These are phyloP conservation scores for Melipona quadrifasciata DNA, from an alignment of 1,140 invertebrate genomes.

Conservation along the genomic window DNA sequence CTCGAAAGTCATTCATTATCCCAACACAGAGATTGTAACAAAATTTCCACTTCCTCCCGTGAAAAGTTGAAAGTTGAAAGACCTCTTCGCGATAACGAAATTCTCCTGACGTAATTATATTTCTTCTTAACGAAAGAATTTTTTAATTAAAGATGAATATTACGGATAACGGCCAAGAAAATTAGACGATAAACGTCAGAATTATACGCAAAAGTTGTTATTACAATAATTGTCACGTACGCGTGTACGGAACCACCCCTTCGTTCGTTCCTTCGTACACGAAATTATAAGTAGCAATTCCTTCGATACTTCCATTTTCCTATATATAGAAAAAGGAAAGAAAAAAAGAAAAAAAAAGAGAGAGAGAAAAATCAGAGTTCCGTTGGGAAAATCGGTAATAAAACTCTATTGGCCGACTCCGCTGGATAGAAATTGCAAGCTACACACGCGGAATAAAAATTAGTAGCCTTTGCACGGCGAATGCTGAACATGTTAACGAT, in stretches of 20 bases:
- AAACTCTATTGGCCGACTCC: not conserved
- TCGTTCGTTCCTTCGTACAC: not conserved
- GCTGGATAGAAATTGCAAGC: not conserved
- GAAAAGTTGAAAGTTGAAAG: not conserved
- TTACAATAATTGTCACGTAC: not conserved
- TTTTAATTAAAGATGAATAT: not conserved
- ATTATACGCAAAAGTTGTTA: not conserved
- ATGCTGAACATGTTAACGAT: conserved; percentile 16
- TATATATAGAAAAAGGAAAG: too few species aligned
- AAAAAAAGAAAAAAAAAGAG: too few species aligned
- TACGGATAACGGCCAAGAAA: not conserved
- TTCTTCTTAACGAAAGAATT: not conserved
- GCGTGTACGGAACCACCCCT: not conserved
- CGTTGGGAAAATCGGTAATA: not conserved
- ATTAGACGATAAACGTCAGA: not conserved
- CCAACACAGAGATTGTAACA: not conserved
- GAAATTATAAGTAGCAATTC: not conserved
- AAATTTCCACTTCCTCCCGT: not conserved
- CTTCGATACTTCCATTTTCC: too few species aligned
- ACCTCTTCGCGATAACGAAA: not conserved
- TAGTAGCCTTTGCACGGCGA: not conserved
- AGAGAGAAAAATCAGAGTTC: not conserved
- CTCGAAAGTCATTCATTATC: not conserved
- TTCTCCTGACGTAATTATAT: not conserved
- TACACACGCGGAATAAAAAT: not conserved